Percentiles rank a stretch among this genome's conserved stretches.
phyloP scores from a whole-genome alignment of 2,888 invertebrate genomes.

The Augiades crinisus region DNA sequence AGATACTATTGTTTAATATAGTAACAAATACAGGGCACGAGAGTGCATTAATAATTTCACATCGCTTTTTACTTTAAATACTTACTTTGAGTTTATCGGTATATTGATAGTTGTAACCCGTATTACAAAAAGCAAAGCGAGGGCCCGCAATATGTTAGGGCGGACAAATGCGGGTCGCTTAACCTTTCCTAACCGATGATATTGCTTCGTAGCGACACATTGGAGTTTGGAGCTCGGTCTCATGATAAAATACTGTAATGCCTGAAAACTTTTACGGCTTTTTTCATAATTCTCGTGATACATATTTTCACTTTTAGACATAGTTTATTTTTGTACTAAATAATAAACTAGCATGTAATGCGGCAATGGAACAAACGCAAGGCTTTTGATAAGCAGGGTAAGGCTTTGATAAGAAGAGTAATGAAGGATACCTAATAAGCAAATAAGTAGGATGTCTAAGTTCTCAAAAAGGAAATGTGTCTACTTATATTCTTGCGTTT shows the following conservation, averaged over 20 bases:
- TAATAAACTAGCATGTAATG: too few relatives aligned
- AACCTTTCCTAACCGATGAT: neutral
- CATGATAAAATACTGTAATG: neutral
- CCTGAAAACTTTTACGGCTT: neutral
- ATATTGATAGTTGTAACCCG: neutral
- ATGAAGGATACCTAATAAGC: too few relatives aligned
- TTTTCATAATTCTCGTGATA: neutral
- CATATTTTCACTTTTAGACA: neutral
- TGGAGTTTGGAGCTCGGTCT: neutral
- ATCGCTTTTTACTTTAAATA: too few relatives aligned
- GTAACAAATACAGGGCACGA: too few relatives aligned
- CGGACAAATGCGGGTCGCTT: constrained; percentile 1
- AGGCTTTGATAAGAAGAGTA: too few relatives aligned
- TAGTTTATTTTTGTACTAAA: neutral
- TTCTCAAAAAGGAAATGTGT: too few relatives aligned
- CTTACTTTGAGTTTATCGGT: neutral
- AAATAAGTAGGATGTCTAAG: too few relatives aligned
- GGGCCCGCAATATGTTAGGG: neutral
- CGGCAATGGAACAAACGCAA: too few relatives aligned
- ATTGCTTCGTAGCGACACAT: constrained; percentile 3
- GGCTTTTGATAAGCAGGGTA: too few relatives aligned
- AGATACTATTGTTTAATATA: too few relatives aligned
- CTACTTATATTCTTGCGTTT: too few relatives aligned
- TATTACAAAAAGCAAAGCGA: constrained; percentile 3
- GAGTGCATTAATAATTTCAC: too few relatives aligned